Conservation (phyloP, 2,888 invertebrate genomes). For the Andricus curvator region DNA sequence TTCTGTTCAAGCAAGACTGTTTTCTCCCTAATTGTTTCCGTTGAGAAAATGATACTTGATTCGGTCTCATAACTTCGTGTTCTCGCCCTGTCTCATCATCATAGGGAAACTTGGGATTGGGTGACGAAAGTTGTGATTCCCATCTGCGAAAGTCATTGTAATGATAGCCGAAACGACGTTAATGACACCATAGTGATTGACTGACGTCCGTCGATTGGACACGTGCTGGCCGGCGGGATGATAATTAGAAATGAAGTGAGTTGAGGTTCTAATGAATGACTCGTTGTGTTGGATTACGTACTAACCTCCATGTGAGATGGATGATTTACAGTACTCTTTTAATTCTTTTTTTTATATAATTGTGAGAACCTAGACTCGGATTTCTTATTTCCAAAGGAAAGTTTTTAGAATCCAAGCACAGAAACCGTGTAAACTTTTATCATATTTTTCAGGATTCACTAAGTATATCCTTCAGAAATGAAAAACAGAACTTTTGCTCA, state of each 20-base stretch:
- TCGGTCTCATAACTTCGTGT: background rate
- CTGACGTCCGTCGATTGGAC: conserved; percentile 58
- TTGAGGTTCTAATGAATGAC: conserved; percentile 60
- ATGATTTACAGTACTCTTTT: background rate
- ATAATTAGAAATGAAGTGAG: conserved; percentile 65
- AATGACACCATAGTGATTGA: conserved; percentile 60
- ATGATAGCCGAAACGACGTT: conserved; percentile 43
- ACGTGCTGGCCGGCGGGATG: conserved; percentile 54
- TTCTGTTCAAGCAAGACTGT: background rate
- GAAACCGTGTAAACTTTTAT: no score
- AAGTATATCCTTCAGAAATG: no score
- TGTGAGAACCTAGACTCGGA: background rate
- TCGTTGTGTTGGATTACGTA: background rate
- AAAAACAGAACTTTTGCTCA: no score
- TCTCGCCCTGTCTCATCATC: conserved; percentile 18
- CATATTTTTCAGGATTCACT: no score
- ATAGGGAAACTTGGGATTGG: background rate
- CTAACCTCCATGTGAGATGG: background rate
- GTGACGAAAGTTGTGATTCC: conserved; percentile 21
- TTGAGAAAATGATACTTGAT: conserved; percentile 20
- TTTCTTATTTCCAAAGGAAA: background rate
- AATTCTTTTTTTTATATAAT: background rate
- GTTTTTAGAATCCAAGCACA: background rate
- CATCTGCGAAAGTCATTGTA: conserved; percentile 21
- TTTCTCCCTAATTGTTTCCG: conserved; percentile 35